Evolutionary conservation across 2,113 vertebrate species (phyloP).

Genomic region (Dipodomys ordii): DNA sequence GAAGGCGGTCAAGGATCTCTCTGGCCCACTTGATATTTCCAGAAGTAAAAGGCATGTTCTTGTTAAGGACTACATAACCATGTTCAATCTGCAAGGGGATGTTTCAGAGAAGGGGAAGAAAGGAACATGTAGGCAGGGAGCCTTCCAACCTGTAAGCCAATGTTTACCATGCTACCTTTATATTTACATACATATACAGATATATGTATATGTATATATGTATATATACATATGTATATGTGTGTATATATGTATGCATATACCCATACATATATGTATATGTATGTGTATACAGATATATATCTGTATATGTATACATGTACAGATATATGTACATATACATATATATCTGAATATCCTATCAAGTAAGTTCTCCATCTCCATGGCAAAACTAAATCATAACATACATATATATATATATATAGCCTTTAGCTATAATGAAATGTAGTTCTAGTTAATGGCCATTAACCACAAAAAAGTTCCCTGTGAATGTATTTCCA

Average conservation of each 20-base stretch:
- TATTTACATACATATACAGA: no score
- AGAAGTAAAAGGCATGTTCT: slow-evolving; percentile 89
- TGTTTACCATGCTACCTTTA: background rate
- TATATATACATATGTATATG: no score
- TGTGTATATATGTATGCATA: no score
- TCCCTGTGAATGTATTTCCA: background rate
- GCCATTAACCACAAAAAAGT: background rate
- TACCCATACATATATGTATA: no score
- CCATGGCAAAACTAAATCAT: background rate
- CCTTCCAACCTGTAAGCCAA: background rate
- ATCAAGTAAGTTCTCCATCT: background rate
- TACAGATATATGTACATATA: no score
- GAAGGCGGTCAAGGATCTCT: slow-evolving; percentile 87
- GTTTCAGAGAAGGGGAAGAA: slow-evolving; percentile 46
- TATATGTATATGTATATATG: no score
- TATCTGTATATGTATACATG: no score
- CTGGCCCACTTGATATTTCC: slow-evolving; percentile 89
- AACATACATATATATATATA: background rate
- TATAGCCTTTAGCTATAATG: background rate
- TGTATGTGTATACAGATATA: no score
- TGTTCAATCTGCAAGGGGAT: slow-evolving; percentile 81
- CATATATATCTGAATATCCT: no score
- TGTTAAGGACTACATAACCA: slow-evolving; percentile 81
- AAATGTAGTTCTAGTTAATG: background rate
- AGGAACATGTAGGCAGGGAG: background rate